Evolutionary conservation across 2,797 vertebrate species (phyloP), one percentile per base, ranked within the genome.

Genomic region (Rhodeus uyekii): DNA sequence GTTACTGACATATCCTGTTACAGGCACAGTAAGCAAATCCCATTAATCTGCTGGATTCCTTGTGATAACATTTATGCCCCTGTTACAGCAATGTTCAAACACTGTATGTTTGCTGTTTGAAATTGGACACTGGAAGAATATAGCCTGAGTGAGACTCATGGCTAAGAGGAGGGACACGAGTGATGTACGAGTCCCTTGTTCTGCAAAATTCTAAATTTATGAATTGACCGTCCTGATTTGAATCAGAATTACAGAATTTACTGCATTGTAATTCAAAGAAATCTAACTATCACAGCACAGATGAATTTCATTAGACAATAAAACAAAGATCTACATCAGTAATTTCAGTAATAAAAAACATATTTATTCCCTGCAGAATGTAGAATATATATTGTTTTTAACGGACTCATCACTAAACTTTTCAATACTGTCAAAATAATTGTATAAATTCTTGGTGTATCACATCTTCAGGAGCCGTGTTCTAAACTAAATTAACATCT

Each of bases 21-120:
- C 69, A 65, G 64, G 65, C 10, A 72, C 29, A 67, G 58, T 42
- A 50, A 73, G 55, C 12, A 67, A 74, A 81, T 55, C 46, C 60
- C 80, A 74, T 81, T 74, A 81, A 74, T 71, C 71, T 65, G 71
- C 71, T 53, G 44, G 79, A 73, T 81, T 39, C 58, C 53, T 81
- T 42, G 46, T 8, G 79, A 64, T 74, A 73, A 74, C 79, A 53
- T 63, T 72, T 72, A 80, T 48, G 55, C 67, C 38, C 39, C 29
- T 8, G 78, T 80, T 80, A 80, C 29, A 12, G 78, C 55, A 38
- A 48, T 73, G 72, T 65, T 53, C 71, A 73, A 81, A 75, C 69
- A 65, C 80, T 39, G 71, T 53, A 18, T 64, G 18, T 63, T 64
- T 73, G 58, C 24, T 53, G 18, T 63, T 64, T 63, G 79, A 74